Percentiles rank a stretch among this genome's conserved stretches.
Evolutionary conservation across 1,140 invertebrate species (phyloP).

Genomic region (Antheraea pernyi): DNA sequence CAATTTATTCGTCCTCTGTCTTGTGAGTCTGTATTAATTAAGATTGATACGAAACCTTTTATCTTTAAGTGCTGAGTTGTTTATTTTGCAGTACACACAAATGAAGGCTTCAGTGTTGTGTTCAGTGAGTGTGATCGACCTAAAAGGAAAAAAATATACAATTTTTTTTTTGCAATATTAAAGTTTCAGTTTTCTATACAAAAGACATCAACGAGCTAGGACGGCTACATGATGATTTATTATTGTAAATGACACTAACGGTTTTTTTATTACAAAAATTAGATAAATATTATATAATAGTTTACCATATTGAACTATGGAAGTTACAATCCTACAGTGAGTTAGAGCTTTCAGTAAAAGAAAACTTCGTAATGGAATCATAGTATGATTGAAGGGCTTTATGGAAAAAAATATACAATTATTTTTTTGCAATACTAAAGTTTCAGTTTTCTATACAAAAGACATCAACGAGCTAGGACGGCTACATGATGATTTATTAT

Average conservation of each 20-base stretch:
- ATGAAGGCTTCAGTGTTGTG: conserved; percentile 29
- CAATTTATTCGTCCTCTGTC: conserved; percentile 65
- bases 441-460: conserved; percentile 46
- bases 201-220: conserved; percentile 58
- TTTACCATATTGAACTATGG: too few relatives aligned
- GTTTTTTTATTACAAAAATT: too few relatives aligned
- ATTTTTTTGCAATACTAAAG: conserved; percentile 5
- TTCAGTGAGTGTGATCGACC: conserved; percentile 37
- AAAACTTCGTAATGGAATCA: too few relatives aligned
- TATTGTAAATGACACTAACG: background rate
- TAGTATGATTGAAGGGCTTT: too few relatives aligned
- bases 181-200: conserved; percentile 36
- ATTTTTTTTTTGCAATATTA: conserved; percentile 11
- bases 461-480: conserved; percentile 50
- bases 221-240: background rate
- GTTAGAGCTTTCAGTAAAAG: too few relatives aligned
- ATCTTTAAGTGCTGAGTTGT: conserved; percentile 35
- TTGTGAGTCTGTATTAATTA: conserved; percentile 56
- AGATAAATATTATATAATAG: too few relatives aligned
- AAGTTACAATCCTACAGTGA: too few relatives aligned
- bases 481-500: background rate
- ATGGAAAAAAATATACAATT: conserved; percentile 26
- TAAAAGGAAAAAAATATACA: conserved; percentile 25
- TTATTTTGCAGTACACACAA: conserved; percentile 43
- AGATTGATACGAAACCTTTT: conserved; percentile 58